Conservation (phyloP, 2,113 vertebrate genomes). For the Xenopus tropicalis region DNA sequence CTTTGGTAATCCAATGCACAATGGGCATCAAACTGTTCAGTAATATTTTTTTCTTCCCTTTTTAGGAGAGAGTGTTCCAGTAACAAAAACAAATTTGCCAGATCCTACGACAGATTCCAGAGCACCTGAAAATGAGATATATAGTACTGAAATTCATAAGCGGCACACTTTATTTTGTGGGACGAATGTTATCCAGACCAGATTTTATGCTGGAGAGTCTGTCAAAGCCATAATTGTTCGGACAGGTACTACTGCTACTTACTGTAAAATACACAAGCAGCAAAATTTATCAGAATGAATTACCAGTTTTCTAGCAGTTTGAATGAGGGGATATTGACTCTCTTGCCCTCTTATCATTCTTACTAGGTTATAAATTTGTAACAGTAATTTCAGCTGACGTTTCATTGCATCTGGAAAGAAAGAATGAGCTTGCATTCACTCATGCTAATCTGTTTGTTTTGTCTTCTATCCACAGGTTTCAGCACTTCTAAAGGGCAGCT, state of each 20-base stretch:
- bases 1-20: too few species aligned
- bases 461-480: conserved; percentile 71
- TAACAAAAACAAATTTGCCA: conserved; percentile 95
- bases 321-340: too few species aligned
- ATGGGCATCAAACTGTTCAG: too few species aligned
- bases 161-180: conserved; percentile 96
- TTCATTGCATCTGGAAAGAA: too few species aligned
- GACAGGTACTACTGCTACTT: conserved; percentile 71
- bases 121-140: conserved; percentile 63
- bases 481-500: conserved; percentile 95
- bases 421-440: not conserved
- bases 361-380: too few species aligned
- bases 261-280: not conserved
- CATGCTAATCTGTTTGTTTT: too few species aligned
- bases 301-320: too few species aligned
- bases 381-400: too few species aligned
- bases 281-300: conserved; percentile 1
- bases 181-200: conserved; percentile 91
- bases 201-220: conserved; percentile 91
- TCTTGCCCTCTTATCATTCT: too few species aligned
- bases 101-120: conserved; percentile 71
- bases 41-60: not conserved
- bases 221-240: conserved; percentile 92
- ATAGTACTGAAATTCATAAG: conserved; percentile 81
- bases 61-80: conserved; percentile 93